A percentile compares a stretch with the other conserved stretches of the same genome.
Conservation (phyloP, 2,888 invertebrate genomes). For the Ceratothoa steindachneri region DNA sequence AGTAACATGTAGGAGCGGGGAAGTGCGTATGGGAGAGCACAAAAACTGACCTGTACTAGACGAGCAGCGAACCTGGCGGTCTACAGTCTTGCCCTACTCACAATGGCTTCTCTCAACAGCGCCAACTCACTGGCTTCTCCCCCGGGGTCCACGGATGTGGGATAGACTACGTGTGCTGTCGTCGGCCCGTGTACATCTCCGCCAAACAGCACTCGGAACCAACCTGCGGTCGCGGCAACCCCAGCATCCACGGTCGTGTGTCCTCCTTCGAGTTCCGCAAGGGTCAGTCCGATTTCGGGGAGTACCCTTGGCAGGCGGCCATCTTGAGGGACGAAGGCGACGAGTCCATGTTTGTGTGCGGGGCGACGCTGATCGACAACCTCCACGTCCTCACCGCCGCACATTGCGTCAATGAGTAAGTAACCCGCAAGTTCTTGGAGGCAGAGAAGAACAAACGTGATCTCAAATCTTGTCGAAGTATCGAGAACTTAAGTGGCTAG, state of each 20-base stretch:
- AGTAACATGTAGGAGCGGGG: no score
- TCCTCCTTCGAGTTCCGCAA: conserved; percentile 61
- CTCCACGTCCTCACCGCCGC: conserved; percentile 84
- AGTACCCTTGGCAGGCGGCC: conserved; percentile 91
- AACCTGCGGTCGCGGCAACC: conserved; percentile 73
- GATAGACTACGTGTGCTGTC: conserved; percentile 47
- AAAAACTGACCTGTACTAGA: no score
- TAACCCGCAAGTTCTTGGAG: neutral
- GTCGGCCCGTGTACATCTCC: conserved; percentile 34
- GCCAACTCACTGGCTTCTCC: conserved; percentile 41
- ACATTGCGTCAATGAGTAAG: conserved; percentile 82
- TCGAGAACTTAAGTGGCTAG: no score
- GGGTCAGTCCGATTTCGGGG: conserved; percentile 89
- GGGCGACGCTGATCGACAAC: conserved; percentile 81
- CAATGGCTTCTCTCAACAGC: no score
- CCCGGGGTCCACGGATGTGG: conserved; percentile 33
- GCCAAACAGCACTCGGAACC: neutral
- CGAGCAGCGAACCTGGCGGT: no score
- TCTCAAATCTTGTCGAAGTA: no score
- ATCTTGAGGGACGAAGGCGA: conserved; percentile 88
- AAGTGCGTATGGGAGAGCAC: no score
- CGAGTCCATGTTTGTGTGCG: conserved; percentile 90
- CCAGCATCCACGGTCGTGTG: conserved; percentile 77
- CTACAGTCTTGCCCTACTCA: no score
- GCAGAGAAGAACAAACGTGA: no score